Conservation (phyloP, 2,113 vertebrate species). For the Progne subis region DNA sequence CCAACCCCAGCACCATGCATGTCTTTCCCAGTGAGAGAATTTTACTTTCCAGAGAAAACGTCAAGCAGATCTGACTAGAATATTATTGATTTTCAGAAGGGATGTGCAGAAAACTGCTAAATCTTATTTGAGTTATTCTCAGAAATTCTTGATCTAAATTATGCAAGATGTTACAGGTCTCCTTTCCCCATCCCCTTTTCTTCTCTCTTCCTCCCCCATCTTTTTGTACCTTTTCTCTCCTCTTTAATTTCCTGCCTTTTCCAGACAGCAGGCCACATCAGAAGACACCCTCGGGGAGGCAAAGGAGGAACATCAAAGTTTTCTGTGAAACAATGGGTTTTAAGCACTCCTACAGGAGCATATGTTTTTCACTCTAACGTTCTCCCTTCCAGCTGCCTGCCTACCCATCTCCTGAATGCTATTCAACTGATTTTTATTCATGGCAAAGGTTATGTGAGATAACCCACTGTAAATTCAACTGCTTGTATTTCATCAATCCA, state of each 20-base stretch:
- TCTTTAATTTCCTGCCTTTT: not conserved
- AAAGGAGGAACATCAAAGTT: not conserved
- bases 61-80: not conserved
- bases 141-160: not conserved
- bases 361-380: accelerated
- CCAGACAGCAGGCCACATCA: not conserved
- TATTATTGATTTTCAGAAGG: not conserved
- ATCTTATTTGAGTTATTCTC: not conserved
- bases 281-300: not conserved
- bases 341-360: not conserved
- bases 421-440: not conserved
- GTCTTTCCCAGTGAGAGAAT: not conserved
- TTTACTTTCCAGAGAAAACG: not conserved
- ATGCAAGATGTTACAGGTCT: not conserved
- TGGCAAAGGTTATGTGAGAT: not conserved
- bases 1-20: not conserved
- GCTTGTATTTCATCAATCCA: not conserved
- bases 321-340: not conserved
- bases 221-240: not conserved
- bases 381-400: not conserved
- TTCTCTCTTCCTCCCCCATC: not conserved
- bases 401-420: not conserved
- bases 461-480: not conserved
- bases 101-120: not conserved
- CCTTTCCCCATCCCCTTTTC: not conserved